A percentile compares a stretch with the other conserved stretches of the same genome.
phyloP scores from a whole-genome alignment of 92 coral and sea anemone genomes.

The Heliopora coerulea region DNA sequence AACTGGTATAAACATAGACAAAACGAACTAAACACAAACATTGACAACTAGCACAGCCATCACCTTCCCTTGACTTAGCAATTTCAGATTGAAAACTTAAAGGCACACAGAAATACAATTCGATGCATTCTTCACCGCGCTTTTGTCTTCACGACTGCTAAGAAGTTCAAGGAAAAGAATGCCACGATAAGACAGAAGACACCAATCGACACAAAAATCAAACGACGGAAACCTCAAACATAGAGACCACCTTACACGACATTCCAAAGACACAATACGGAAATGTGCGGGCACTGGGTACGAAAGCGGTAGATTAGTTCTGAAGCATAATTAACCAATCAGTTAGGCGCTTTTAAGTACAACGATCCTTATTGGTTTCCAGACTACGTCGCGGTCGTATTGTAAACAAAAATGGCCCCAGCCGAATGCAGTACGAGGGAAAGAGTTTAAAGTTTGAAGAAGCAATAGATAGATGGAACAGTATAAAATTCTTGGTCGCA shows the following conservation, averaged over 20 bases:
- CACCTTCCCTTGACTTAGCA: constrained; percentile 47
- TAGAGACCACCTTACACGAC: neutral
- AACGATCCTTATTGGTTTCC: too few species aligned
- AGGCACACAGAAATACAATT: constrained; percentile 49
- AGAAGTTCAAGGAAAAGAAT: neutral
- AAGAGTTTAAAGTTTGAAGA: neutral
- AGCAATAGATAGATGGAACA: constrained; percentile 58
- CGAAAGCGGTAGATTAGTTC: too few species aligned
- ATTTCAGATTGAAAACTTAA: constrained; percentile 79
- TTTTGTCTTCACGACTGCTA: constrained; percentile 31
- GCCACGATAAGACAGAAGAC: too few species aligned
- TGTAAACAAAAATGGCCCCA: constrained; percentile 33
- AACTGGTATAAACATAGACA: neutral
- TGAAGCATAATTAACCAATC: too few species aligned
- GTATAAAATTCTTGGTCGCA: constrained; percentile 93
- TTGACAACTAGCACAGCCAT: neutral
- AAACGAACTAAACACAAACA: constrained; percentile 5
- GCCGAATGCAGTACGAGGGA: too few species aligned
- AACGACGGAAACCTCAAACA: neutral
- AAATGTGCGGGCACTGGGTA: neutral
- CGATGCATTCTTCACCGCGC: constrained; percentile 17
- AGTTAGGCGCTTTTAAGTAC: too few species aligned
- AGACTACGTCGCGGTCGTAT: too few species aligned
- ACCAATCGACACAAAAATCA: neutral
- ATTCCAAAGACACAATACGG: too few species aligned